Evolutionary conservation across 2,113 vertebrate genomes (phyloP), one percentile per base, ranked within the genome.

Genomic region (Menura novaehollandiae): DNA sequence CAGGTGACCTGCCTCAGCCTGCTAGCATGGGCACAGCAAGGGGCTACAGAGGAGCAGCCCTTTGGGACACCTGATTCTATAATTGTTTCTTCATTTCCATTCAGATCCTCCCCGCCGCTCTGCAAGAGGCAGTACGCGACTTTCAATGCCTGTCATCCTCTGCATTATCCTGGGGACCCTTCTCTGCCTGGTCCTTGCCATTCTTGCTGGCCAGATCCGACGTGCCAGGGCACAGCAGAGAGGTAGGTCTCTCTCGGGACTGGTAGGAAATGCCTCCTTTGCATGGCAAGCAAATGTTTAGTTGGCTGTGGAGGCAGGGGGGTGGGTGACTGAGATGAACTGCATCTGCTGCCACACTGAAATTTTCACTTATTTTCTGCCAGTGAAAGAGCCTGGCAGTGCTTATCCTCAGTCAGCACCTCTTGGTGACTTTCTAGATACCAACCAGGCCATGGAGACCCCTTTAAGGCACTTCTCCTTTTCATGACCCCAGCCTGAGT

Each of bases 181-280:
- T 13, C 92, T 97, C 59, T 95, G 88, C 72, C 72, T 97, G 52
- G 83, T 81, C 33, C 96, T 97, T 67, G 89, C 88, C 80, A 55
- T 97, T 21, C 93, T 97, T 15, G 89, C 73, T 15, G 22, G 83
- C 59, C 96, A 95, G 76, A 86, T 95, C 18, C 86, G 0, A 86
- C 84, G 10, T n/a, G 72, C 86, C 88, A 91, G 86, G 51, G 75
- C 76, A 84, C 76, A 67, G 76, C 67, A 63, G 47, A 91, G 64
- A 93, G 94, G 94, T 93, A 21, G 4, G 94, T 91, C 27, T 33
- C 27, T 33, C 62, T 88, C 71, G 27, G 56, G 21, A 67, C 43
- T 59, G 51, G 12, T 18, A 53, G 5, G 26, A 74, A 80, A 84
- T 11, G 3, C 20, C 43, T 90, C 41, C 41, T 69, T 59, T 32